phyloP scores from a whole-genome alignment of 2,797 vertebrate species.

The Peromyscus nudipes region DNA sequence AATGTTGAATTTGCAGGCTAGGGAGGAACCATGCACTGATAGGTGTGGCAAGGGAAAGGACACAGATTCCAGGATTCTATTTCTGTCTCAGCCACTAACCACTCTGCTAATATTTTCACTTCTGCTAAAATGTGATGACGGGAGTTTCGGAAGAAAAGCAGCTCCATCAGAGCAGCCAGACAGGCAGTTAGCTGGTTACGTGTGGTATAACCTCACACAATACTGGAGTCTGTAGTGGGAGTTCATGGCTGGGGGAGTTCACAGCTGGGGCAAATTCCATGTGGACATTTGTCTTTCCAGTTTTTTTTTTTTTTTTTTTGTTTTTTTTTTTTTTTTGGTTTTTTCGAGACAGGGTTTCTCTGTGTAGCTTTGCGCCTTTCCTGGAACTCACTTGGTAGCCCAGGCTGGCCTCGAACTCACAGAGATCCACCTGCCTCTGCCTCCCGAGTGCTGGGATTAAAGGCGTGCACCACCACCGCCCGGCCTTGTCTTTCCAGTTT shows the following conservation, averaged over 20 bases:
- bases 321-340: too few species aligned
- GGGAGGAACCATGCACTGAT: conserved; percentile 75
- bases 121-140: conserved; percentile 78
- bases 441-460: too few species aligned
- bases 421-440: too few species aligned
- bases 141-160: conserved; percentile 68
- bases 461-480: too few species aligned
- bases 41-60: conserved; percentile 73
- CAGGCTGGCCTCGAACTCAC: too few species aligned
- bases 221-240: neutral
- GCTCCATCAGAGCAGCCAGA: conserved; percentile 23
- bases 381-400: too few species aligned
- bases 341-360: too few species aligned
- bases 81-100: conserved; percentile 74
- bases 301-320: too few species aligned
- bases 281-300: too few species aligned
- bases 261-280: conserved; percentile 10
- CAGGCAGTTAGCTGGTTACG: conserved; percentile 37
- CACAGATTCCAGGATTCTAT: conserved; percentile 73
- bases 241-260: conserved; percentile 19
- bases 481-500: conserved; percentile 57
- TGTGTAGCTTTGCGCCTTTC: too few species aligned
- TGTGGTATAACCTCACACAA: neutral
- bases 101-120: conserved; percentile 79
- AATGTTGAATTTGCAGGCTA: conserved; percentile 18